Evolutionary conservation across 2,113 vertebrate genomes (phyloP).

Genomic region (Scortum barcoo): DNA sequence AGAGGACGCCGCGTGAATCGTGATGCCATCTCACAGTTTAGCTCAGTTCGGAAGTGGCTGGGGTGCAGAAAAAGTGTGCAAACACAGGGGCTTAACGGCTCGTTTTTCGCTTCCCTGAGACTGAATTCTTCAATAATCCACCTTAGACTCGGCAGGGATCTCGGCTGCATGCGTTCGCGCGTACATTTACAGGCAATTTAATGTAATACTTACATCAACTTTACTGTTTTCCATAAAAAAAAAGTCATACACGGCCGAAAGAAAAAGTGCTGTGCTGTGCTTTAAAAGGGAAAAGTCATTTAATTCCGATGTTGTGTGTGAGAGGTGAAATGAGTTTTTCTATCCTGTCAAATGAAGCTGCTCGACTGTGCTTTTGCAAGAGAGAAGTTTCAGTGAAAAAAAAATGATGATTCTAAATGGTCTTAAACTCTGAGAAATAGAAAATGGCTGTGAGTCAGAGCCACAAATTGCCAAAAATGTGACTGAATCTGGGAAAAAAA

Average conservation of each 20-base stretch:
- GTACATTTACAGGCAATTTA: constrained; percentile 67
- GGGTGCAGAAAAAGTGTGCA: constrained; percentile 37
- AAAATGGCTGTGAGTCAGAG: constrained; percentile 14
- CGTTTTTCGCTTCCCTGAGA: constrained; percentile 6
- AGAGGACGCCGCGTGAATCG: constrained; percentile 31
- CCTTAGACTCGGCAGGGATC: not conserved
- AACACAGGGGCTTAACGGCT: constrained; percentile 23
- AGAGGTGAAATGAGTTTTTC: constrained; percentile 74
- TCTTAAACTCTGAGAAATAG: constrained; percentile 15
- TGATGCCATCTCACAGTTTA: constrained; percentile 44
- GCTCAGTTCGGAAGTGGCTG: constrained; percentile 26
- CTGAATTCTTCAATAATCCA: constrained; percentile 41
- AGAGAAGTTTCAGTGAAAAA: constrained; percentile 23
- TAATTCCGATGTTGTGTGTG: constrained; percentile 54
- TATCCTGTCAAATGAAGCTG: constrained; percentile 56
- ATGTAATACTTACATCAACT: constrained; percentile 61
- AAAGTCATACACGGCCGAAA: constrained; percentile 28
- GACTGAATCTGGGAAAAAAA: not conserved
- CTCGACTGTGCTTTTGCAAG: not conserved
- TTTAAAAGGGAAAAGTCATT: constrained; percentile 63
- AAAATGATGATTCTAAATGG: constrained; percentile 38
- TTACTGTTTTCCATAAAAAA: constrained; percentile 57
- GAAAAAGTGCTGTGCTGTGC: constrained; percentile 53
- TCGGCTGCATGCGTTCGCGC: constrained; percentile 4
- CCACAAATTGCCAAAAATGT: constrained; percentile 23